These are phyloP conservation scores for Volucella bombylans DNA, from an alignment of 2,888 invertebrate genomes.

Conservation along the genomic window DNA sequence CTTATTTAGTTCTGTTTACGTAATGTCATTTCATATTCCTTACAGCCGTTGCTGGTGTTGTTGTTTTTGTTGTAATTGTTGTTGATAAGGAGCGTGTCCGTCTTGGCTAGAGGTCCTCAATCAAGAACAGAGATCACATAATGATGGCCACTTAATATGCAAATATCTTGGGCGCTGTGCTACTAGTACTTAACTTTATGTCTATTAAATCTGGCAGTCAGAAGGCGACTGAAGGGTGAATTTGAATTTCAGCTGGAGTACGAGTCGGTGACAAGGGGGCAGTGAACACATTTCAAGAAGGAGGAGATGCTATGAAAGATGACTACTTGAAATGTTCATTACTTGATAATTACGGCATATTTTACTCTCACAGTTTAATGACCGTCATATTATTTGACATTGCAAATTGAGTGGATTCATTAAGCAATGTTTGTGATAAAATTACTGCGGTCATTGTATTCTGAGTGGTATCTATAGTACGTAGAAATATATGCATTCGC, in stretches of 20 bases:
- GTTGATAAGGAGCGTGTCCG: conserved; percentile 40
- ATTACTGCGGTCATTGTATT: conserved; percentile 25
- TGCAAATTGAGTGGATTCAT: conserved; percentile 48
- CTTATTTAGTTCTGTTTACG: conserved; percentile 1
- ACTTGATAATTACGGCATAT: conserved; percentile 66
- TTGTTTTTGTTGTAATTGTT: background rate
- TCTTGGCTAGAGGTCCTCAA: conserved; percentile 42
- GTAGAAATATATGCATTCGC: background rate
- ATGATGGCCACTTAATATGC: conserved; percentile 65
- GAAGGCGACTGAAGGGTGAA: background rate
- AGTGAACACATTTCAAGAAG: background rate
- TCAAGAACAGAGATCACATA: conserved; percentile 54
- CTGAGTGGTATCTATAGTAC: background rate
- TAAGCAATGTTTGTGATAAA: conserved; percentile 39
- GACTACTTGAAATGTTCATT: conserved; percentile 60
- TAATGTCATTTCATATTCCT: conserved; percentile 30
- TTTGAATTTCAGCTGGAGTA: too few species aligned
- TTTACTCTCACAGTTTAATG: conserved; percentile 60
- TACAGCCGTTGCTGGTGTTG: conserved; percentile 21
- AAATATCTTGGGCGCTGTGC: conserved; percentile 55
- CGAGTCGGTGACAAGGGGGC: background rate
- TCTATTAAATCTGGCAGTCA: conserved; percentile 43
- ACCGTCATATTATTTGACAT: conserved; percentile 61
- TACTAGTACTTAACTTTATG: conserved; percentile 43
- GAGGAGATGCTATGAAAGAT: conserved; percentile 27